These are phyloP conservation scores for Anoura caudifer DNA, from an alignment of 2,113 vertebrate genomes.

Conservation along the genomic window DNA sequence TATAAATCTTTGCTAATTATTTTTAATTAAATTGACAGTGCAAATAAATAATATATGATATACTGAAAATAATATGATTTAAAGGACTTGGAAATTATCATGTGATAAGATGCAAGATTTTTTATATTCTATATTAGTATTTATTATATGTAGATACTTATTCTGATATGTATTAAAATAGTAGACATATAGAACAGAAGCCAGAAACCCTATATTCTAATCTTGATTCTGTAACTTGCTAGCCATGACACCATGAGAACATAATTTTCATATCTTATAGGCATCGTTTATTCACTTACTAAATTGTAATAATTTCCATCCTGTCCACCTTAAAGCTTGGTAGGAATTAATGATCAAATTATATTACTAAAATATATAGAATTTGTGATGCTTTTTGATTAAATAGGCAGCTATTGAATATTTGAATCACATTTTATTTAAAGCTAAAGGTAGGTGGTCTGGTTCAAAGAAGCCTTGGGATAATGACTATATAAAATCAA, in stretches of 20 bases:
- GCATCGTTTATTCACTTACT: not conserved
- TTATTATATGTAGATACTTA: not conserved
- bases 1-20: not conserved
- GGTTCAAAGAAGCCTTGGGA: not conserved
- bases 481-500: not conserved
- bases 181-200: not conserved
- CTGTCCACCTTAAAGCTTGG: not conserved
- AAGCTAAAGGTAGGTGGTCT: not conserved
- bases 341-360: not conserved
- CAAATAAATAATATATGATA: not conserved
- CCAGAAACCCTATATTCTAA: not conserved
- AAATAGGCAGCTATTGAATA: not conserved
- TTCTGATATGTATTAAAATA: not conserved
- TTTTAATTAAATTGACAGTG: not conserved
- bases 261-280: not conserved
- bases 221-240: not conserved
- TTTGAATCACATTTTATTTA: not conserved
- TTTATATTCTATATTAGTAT: not conserved
- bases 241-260: not conserved
- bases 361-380: not conserved
- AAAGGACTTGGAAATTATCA: not conserved
- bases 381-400: not conserved
- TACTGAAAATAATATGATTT: not conserved
- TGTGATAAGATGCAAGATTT: not conserved
- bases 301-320: not conserved